These are phyloP conservation scores for Brachyistius frenatus DNA, from an alignment of 2,113 vertebrate species.

Conservation along the genomic window DNA sequence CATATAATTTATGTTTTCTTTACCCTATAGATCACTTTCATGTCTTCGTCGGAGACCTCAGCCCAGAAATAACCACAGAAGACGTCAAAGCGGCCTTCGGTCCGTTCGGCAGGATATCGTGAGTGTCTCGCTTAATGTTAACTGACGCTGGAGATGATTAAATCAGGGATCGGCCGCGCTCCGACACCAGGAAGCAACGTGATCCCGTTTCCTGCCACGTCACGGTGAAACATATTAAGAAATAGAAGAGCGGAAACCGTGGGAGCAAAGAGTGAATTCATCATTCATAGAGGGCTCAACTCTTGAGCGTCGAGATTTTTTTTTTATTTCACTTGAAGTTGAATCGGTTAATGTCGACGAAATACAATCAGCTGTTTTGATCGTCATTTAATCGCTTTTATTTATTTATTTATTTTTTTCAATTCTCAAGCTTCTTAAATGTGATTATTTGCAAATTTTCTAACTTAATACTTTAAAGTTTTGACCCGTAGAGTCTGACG, in stretches of 20 bases:
- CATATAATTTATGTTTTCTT: background rate
- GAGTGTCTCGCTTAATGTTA: conserved; percentile 79
- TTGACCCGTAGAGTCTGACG: background rate
- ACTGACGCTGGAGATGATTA: background rate
- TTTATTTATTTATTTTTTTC: background rate
- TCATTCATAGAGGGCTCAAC: background rate
- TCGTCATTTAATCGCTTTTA: background rate
- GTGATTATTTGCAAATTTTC: no score
- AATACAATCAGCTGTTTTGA: background rate
- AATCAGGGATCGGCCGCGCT: background rate
- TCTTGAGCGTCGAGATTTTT: no score
- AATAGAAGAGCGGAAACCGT: background rate
- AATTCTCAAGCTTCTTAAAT: no score
- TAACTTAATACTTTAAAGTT: background rate
- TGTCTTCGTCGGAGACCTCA: conserved; percentile 98
- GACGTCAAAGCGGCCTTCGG: conserved; percentile 98
- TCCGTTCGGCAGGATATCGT: conserved; percentile 99
- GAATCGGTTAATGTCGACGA: no score
- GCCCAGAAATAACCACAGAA: conserved; percentile 98
- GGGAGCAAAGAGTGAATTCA: no score
- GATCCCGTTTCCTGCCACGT: background rate
- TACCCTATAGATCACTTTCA: conserved; percentile 94
- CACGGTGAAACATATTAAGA: background rate
- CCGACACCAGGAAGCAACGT: background rate
- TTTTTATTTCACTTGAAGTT: no score